Conservation (phyloP, 1,140 invertebrate genomes). For the Trichonephila clavipes region DNA sequence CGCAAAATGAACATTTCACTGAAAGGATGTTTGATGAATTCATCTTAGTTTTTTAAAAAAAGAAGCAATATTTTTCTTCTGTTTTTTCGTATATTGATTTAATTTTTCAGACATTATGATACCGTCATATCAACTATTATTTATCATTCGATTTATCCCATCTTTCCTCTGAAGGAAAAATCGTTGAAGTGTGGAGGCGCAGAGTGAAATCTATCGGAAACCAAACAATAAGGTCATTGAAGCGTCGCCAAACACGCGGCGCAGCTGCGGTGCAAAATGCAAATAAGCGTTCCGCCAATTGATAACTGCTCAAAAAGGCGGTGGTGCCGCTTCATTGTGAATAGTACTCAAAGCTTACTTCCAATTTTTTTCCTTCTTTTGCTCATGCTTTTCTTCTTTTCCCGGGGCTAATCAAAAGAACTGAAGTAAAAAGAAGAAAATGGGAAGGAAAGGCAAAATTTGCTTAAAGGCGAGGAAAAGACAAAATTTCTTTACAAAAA, state of each 20-base stretch:
- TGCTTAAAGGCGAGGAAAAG: not conserved
- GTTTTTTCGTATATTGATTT: too few species aligned
- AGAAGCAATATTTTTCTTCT: too few species aligned
- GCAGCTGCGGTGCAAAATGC: conserved; percentile 54
- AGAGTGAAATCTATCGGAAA: conserved; percentile 67
- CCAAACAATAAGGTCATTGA: conserved; percentile 59
- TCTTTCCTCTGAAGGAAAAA: not conserved
- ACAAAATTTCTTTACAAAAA: not conserved
- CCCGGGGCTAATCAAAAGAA: not conserved
- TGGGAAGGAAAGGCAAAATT: not conserved
- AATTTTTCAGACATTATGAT: too few species aligned
- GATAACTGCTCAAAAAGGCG: conserved; percentile 11
- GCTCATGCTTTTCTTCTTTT: not conserved
- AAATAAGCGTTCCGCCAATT: conserved; percentile 33
- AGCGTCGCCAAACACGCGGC: conserved; percentile 50
- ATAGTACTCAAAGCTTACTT: not conserved
- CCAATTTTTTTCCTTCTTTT: not conserved
- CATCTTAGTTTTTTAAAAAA: too few species aligned
- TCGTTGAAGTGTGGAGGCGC: not conserved
- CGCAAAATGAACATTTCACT: too few species aligned
- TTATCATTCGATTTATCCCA: not conserved
- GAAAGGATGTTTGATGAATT: too few species aligned
- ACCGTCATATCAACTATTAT: too few species aligned
- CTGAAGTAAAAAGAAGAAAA: not conserved
- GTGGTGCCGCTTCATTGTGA: not conserved